Evolutionary conservation across 1,140 invertebrate genomes (phyloP).

Genomic region (Nasonia longicornis): DNA sequence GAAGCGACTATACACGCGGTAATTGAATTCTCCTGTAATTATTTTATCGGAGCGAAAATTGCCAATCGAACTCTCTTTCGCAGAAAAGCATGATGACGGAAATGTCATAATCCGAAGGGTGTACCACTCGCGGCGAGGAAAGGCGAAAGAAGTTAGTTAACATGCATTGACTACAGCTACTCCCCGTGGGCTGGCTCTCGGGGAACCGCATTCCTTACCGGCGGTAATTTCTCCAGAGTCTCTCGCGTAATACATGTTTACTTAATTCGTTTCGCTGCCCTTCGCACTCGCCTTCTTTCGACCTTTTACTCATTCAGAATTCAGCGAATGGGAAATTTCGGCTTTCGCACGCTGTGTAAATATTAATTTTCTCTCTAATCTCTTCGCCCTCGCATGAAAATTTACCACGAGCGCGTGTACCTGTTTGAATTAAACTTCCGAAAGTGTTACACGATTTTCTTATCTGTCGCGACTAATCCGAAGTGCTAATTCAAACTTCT

Average conservation of each 20-base stretch:
- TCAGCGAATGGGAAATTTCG: not conserved
- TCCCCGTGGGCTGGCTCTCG: not conserved
- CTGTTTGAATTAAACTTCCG: conserved; percentile 1
- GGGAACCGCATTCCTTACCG: not conserved
- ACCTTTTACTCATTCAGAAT: conserved; percentile 18
- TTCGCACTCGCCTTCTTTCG: not conserved
- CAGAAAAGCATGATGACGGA: too few relatives aligned
- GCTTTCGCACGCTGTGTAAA: not conserved
- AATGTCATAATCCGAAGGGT: not conserved
- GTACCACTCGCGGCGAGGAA: not conserved
- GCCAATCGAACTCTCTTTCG: too few relatives aligned
- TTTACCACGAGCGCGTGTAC: not conserved
- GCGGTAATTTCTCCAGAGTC: conserved; percentile 34
- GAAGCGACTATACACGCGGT: too few relatives aligned
- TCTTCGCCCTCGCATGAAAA: not conserved
- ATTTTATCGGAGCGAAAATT: too few relatives aligned
- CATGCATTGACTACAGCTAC: conserved; percentile 12
- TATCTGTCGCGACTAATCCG: not conserved
- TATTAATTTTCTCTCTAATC: conserved; percentile 17
- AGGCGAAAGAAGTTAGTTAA: conserved; percentile 33
- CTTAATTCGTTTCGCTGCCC: not conserved
- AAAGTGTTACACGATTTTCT: not conserved
- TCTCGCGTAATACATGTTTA: conserved; percentile 30
- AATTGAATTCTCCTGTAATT: not conserved
- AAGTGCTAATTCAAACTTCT: not conserved